Base-by-base conservation (phyloP, 1,140 invertebrate species). In the Drosophila sturtevanti region DNA sequence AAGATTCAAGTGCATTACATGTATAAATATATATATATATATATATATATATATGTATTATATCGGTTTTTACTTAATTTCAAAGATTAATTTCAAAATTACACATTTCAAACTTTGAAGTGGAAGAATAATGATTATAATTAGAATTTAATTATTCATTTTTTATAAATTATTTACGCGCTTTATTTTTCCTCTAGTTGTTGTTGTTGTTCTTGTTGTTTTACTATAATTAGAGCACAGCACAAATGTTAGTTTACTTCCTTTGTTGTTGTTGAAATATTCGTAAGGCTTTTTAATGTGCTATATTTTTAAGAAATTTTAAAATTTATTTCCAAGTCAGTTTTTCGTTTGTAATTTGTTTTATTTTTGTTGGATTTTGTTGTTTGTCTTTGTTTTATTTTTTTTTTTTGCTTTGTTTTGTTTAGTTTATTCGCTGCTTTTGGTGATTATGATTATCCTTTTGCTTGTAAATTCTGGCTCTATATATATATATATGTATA, bases 71-170 rank as follows among this genome's bases (percentile, higher is more conserved):
- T 76, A 56, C 14, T 72, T 69, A 38, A 48, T 48, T 79, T 72
- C 71, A 61, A 80, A 81, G 76, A 75, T 77, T 64, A 65, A 64
- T 81, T 85, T 70, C 73, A 84, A 84, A 84, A 79, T 79, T 84
- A 82, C 72, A 75, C 73, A 61, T 78, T 86, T 87, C 58, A 55
- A 86, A 87, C 79, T 79, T 86, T 79, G 35, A 89, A 89, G 55
- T 87, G 84, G 84, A 87, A 87, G 84, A 87, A 77, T 84, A 87
- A 89, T 89, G 82, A 87, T 87, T 87, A 85, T 66, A 80, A 68
- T 72, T 84, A 21, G 16, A 21, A 79, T 77, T 72, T 64, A 67
- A 72, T 63, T 71, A 64, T 59, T 77, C 41, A 55, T 34, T 63
- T 37, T 74, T 58, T 68, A 70, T 67, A 64, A 60, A 60, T 41